Evolutionary conservation across 2,797 vertebrate genomes (phyloP).

Genomic region (Hydrophis major): DNA sequence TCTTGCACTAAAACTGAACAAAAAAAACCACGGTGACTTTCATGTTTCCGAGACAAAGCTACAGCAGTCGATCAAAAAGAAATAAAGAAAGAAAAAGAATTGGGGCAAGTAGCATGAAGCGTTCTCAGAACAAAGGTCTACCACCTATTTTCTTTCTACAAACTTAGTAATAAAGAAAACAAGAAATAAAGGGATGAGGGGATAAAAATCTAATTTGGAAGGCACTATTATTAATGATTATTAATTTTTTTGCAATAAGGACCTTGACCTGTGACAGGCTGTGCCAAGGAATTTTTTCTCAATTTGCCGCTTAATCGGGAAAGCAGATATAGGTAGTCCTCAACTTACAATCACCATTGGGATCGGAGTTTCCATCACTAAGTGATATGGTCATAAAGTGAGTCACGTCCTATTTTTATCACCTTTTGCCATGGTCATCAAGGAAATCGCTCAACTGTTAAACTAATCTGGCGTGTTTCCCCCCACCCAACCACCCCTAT

Average conservation of each 20-base stretch:
- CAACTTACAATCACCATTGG: background rate
- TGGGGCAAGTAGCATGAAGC: background rate
- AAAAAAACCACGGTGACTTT: background rate
- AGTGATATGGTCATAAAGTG: background rate
- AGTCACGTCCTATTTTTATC: background rate
- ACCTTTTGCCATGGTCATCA: background rate
- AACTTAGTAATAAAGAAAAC: background rate
- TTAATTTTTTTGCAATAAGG: conserved; percentile 28
- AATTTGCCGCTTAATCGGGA: background rate
- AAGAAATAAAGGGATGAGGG: background rate
- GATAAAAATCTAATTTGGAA: background rate
- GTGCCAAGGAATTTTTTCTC: background rate
- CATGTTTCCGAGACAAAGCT: background rate
- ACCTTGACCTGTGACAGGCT: background rate
- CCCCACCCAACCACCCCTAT: no score
- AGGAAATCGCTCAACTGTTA: background rate
- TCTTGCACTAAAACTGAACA: conserved; percentile 53
- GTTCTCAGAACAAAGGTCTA: background rate
- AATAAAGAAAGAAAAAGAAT: background rate
- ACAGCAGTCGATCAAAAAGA: background rate
- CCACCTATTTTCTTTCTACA: background rate
- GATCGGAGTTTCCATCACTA: background rate
- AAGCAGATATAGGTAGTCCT: background rate
- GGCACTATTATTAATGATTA: background rate
- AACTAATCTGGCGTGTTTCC: no score